Percentiles rank a stretch among this genome's conserved stretches.
These are phyloP conservation scores for Hemiprocne comata DNA, from an alignment of 2,113 vertebrate species.

Conservation along the genomic window DNA sequence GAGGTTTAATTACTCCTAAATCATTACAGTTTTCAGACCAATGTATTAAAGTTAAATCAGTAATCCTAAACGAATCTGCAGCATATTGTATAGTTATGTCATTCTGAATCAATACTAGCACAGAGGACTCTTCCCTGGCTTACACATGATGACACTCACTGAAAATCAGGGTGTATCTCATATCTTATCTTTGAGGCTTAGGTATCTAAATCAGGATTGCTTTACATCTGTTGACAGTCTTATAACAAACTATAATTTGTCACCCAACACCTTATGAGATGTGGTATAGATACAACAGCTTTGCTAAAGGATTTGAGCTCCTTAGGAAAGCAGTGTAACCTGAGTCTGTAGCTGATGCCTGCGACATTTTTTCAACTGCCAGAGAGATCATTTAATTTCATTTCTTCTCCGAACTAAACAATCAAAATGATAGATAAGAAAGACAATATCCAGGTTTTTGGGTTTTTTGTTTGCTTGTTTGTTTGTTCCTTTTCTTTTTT, in stretches of 20 bases:
- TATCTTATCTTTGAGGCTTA: neutral
- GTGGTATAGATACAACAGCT: neutral
- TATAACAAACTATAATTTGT: neutral
- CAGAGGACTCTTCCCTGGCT: neutral
- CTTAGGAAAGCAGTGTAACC: neutral
- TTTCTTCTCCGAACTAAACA: neutral
- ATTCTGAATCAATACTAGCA: neutral
- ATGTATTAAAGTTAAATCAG: neutral
- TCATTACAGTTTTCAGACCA: neutral
- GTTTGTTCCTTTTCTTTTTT: neutral
- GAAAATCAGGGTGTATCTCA: neutral
- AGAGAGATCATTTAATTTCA: neutral
- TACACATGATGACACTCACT: neutral
- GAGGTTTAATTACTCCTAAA: constrained; percentile 14
- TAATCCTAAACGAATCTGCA: neutral
- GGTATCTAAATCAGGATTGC: neutral
- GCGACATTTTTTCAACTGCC: neutral
- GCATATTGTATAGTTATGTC: neutral
- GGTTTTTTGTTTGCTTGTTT: neutral
- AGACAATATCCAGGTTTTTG: neutral
- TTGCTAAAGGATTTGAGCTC: neutral
- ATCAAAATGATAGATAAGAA: constrained; percentile 30
- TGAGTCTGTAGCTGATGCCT: neutral
- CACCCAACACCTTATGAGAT: neutral
- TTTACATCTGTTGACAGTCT: neutral